Percentiles rank a stretch among this genome's conserved stretches.
phyloP scores from a whole-genome alignment of 2,113 vertebrate genomes.

The Serilophus lunatus region DNA sequence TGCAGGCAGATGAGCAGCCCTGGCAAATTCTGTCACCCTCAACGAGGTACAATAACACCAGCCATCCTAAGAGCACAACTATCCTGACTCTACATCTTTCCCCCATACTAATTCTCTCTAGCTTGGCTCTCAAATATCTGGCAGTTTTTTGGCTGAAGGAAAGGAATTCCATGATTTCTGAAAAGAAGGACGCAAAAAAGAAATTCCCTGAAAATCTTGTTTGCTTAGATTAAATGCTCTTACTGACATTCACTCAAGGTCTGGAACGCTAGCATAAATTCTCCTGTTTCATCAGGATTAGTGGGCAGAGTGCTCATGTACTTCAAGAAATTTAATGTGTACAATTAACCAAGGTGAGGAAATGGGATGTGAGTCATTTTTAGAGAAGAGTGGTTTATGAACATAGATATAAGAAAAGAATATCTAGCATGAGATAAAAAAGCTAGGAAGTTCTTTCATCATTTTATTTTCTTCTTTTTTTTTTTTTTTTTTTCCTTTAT shows the following conservation, averaged over 20 bases:
- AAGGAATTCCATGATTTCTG: not conserved
- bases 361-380: not conserved
- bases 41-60: not conserved
- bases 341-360: not conserved
- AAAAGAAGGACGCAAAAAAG: not conserved
- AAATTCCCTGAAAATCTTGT: not conserved
- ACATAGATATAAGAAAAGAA: not conserved
- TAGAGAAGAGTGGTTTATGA: not conserved
- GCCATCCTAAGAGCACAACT: not conserved
- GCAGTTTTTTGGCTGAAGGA: not conserved
- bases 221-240: not conserved
- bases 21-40: not conserved
- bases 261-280: not conserved
- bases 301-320: not conserved
- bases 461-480: not conserved
- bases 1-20: not conserved
- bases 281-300: not conserved
- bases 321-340: not conserved
- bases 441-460: not conserved
- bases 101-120: not conserved
- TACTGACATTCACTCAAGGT: not conserved
- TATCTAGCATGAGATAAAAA: not conserved
- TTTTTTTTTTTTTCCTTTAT: not conserved
- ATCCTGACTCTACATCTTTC: not conserved
- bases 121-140: not conserved